Evolutionary conservation across 2,797 vertebrate genomes (phyloP).

Genomic region (Pterois miles): DNA sequence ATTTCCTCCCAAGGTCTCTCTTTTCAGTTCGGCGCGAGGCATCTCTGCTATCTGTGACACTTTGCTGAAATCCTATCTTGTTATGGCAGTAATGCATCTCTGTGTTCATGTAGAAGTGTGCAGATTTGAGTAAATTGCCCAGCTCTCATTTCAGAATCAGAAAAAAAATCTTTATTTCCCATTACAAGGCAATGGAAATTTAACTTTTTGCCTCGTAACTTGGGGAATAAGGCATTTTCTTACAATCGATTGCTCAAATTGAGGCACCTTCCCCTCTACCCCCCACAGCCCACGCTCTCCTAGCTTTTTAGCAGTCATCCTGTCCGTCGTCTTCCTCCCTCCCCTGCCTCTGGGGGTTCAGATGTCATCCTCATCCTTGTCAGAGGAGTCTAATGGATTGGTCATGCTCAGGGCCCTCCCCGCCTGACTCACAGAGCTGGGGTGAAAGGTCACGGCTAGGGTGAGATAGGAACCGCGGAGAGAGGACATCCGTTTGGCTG

Average conservation of each 20-base stretch:
- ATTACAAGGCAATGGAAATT: not conserved
- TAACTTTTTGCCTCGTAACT: not conserved
- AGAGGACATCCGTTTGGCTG: constrained; percentile 67
- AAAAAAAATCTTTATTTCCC: not conserved
- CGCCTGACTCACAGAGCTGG: constrained; percentile 70
- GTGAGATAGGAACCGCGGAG: constrained; percentile 65
- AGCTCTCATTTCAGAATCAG: not conserved
- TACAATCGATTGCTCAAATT: not conserved
- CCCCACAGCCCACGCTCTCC: not conserved
- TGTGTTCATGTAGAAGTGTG: not conserved
- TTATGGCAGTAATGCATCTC: not conserved
- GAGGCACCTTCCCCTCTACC: not conserved
- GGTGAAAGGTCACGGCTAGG: constrained; percentile 71
- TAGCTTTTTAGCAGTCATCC: constrained; percentile 34
- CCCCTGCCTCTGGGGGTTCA: constrained; percentile 72
- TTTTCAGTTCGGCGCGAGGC: constrained; percentile 33
- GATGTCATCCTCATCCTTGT: constrained; percentile 84
- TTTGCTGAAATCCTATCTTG: constrained; percentile 1
- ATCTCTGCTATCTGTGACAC: constrained; percentile 21
- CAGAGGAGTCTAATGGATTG: constrained; percentile 80
- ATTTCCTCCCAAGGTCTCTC: constrained; percentile 53
- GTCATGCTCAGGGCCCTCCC: constrained; percentile 75
- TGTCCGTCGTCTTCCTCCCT: constrained; percentile 38
- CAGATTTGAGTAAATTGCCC: not conserved
- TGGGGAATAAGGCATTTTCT: not conserved